Conservation (phyloP, 1,140 invertebrate species). For the Apis florea region DNA sequence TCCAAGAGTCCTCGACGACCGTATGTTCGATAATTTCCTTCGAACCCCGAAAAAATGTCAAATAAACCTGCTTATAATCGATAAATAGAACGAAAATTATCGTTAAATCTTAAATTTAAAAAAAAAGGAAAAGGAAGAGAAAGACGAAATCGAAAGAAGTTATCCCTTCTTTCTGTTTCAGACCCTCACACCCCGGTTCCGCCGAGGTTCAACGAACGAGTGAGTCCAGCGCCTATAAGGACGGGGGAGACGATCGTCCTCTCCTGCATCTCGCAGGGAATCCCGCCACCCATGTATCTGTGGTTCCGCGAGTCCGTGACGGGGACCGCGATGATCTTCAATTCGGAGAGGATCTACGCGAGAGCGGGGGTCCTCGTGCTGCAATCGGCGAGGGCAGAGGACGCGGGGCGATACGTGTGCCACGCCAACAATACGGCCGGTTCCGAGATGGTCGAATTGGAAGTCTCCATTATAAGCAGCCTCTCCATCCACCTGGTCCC, state of each 20-base stretch:
- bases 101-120: neutral
- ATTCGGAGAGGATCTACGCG: constrained; percentile 79
- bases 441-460: constrained; percentile 90
- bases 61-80: too few relatives aligned
- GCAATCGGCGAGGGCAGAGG: constrained; percentile 85
- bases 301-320: constrained; percentile 78
- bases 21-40: neutral
- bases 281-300: constrained; percentile 80
- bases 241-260: constrained; percentile 80
- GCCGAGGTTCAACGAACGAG: constrained; percentile 79
- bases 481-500: constrained; percentile 77
- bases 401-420: constrained; percentile 91
- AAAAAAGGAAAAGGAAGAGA: neutral
- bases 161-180: constrained; percentile 65
- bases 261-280: constrained; percentile 81
- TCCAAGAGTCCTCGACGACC: neutral
- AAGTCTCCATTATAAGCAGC: constrained; percentile 84
- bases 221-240: constrained; percentile 78
- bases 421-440: constrained; percentile 93
- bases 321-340: constrained; percentile 73
- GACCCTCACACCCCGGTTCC: constrained; percentile 78
- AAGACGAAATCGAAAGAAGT: neutral
- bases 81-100: too few relatives aligned
- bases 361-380: constrained; percentile 84
- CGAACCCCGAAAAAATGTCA: too few relatives aligned